Base-by-base conservation (phyloP, 1,140 invertebrate species). In the Aplysia californica region DNA sequence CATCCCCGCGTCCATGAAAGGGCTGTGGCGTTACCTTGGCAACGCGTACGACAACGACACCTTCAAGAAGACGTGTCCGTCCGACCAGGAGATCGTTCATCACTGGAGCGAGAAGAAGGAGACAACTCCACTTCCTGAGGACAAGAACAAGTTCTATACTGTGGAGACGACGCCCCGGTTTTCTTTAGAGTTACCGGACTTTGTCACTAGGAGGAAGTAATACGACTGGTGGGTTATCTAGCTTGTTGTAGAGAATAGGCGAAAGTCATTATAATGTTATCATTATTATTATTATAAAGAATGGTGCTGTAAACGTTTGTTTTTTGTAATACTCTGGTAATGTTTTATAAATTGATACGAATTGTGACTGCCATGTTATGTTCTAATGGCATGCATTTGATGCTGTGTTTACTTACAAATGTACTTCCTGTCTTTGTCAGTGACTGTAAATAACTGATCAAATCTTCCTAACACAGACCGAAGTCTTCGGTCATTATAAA, bases 1-100 rank as follows among this genome's bases (percentile, higher is more conserved):
- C 21, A 92, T 94, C 67, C 92, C 92, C 20, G 79, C 88, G 3
- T 84, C 88, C 35, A 89, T 93, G 38, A 87, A 86, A 6, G 88
- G 90, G 36, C 75, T 94, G 18, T 94, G 93, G 93, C 84, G 87
- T n/a, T 94, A 93, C 84, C 87, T 94, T 39, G 85, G 90, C 35
- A 90, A 89, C 20, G 92, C 92, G 1, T 94, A 94, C 86, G 83
- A 87, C 10, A 88, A 90, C 33, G 90, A 91, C 21, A 89, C 90
- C 0, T 93, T 93, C 87, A 88, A 90, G 41, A 90, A 92, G 79
- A 91, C 92, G 6, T 93, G 92, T 83, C 93, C 93, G 3, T 91
- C 92, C 33, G 93, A 93, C 82, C 92, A 93, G 82, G 90, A 93
- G 82, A 92, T 93, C 58, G 87, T 92, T 21, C 86, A 92, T 36